Evolutionary conservation across 2,797 vertebrate genomes (phyloP).

Genomic region (Pseudomugil gertrudae): DNA sequence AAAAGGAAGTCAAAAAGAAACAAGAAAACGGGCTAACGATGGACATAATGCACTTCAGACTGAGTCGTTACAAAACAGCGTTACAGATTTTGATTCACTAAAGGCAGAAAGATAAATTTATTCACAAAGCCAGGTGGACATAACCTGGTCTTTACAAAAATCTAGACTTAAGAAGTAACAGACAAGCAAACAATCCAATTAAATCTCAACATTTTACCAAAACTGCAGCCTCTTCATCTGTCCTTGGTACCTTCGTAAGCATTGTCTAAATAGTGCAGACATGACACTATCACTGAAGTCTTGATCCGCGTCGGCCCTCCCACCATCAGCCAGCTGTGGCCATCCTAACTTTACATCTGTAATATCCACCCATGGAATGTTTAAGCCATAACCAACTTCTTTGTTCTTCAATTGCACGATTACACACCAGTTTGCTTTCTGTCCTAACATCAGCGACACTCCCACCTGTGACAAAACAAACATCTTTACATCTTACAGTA

Average conservation of each 20-base stretch:
- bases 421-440: slow-evolving; percentile 20
- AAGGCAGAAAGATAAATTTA: slow-evolving; percentile 55
- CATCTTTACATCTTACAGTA: slow-evolving; percentile 62
- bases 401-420: slow-evolving; percentile 29
- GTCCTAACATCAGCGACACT: slow-evolving; percentile 42
- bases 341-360: slow-evolving; percentile 11
- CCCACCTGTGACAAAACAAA: slow-evolving; percentile 53
- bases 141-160: slow-evolving; percentile 46
- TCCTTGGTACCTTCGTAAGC: slow-evolving; percentile 30
- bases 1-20: slow-evolving; percentile 40
- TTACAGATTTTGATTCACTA: slow-evolving; percentile 58
- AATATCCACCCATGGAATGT: slow-evolving; percentile 64
- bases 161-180: slow-evolving; percentile 41
- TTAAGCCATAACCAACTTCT: slow-evolving; percentile 50
- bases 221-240: slow-evolving; percentile 26
- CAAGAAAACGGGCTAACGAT: slow-evolving; percentile 53
- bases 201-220: slow-evolving; percentile 11
- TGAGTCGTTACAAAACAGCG: slow-evolving; percentile 59
- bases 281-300: slow-evolving; percentile 17
- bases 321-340: slow-evolving; percentile 14
- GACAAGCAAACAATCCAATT: slow-evolving; percentile 29
- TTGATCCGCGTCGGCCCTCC: slow-evolving; percentile 9
- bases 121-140: slow-evolving; percentile 48
- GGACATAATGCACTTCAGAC: slow-evolving; percentile 68
- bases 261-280: slow-evolving; percentile 32